phyloP scores from a whole-genome alignment of 2,888 invertebrate species.

The Corythucha ciliata region DNA sequence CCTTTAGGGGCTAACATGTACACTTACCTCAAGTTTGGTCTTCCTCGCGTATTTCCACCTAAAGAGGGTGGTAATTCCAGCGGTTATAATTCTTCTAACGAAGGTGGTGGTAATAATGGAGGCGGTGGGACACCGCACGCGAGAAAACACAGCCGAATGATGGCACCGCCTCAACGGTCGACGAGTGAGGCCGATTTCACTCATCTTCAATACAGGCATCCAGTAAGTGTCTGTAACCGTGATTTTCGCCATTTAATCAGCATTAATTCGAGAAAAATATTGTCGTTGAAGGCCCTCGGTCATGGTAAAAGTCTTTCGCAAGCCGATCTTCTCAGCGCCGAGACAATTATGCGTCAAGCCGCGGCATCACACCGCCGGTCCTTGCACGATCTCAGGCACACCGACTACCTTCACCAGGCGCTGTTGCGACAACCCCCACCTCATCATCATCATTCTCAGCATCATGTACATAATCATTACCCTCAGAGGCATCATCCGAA shows the following conservation, averaged over 20 bases:
- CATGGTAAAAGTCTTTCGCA: slow-evolving; percentile 68
- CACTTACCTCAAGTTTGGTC: slow-evolving; percentile 86
- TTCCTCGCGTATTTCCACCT: slow-evolving; percentile 84
- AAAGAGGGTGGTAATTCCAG: slow-evolving; percentile 72
- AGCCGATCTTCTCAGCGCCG: slow-evolving; percentile 61
- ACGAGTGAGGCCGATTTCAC: slow-evolving; percentile 81
- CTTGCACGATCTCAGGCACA: slow-evolving; percentile 37
- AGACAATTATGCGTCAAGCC: slow-evolving; percentile 32
- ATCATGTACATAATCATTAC: slow-evolving; percentile 26
- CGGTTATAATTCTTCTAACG: slow-evolving; percentile 84
- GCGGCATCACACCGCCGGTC: slow-evolving; percentile 36
- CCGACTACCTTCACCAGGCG: slow-evolving; percentile 23
- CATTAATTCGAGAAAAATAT: not conserved
- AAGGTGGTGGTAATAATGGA: slow-evolving; percentile 35
- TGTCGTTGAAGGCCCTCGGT: slow-evolving; percentile 42
- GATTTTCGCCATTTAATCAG: no score
- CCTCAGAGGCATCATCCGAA: slow-evolving; percentile 26
- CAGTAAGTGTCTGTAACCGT: slow-evolving; percentile 17
- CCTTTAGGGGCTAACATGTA: slow-evolving; percentile 86
- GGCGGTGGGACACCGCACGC: slow-evolving; percentile 1
- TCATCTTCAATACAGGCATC: slow-evolving; percentile 34
- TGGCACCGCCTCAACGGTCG: slow-evolving; percentile 20
- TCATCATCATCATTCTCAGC: slow-evolving; percentile 23
- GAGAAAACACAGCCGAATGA: not conserved
- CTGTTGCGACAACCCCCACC: slow-evolving; percentile 19